Percentiles rank a stretch among this genome's conserved stretches.
These are phyloP conservation scores for Notocelia uddmanniana DNA, from an alignment of 2,888 invertebrate genomes.

Conservation along the genomic window DNA sequence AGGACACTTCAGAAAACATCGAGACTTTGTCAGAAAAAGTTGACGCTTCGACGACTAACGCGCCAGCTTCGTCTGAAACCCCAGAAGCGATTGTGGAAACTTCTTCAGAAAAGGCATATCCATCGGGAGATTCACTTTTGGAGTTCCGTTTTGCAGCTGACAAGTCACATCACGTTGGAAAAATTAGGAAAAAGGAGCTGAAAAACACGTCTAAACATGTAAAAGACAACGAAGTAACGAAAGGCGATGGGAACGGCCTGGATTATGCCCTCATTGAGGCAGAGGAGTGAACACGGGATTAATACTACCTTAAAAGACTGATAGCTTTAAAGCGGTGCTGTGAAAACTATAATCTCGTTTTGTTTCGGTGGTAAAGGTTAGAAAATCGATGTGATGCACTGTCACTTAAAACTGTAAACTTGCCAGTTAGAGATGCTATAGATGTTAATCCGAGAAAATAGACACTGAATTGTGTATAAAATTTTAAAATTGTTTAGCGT, in stretches of 20 bases:
- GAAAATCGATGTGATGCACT: background rate
- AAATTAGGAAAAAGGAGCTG: slow-evolving; percentile 80
- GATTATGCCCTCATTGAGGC: slow-evolving; percentile 69
- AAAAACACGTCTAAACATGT: slow-evolving; percentile 70
- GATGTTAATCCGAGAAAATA: slow-evolving; percentile 25
- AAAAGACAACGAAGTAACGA: slow-evolving; percentile 78
- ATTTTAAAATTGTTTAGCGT: background rate
- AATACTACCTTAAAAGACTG: slow-evolving; percentile 70
- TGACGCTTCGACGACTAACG: slow-evolving; percentile 31
- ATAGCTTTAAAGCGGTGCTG: slow-evolving; percentile 62
- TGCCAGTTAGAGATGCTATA: background rate
- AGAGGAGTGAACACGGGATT: slow-evolving; percentile 63
- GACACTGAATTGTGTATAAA: slow-evolving; percentile 1
- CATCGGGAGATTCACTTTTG: slow-evolving; percentile 57
- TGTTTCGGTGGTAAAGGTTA: slow-evolving; percentile 33
- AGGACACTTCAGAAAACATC: slow-evolving; percentile 45
- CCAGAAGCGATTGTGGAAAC: slow-evolving; percentile 41
- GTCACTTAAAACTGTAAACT: slow-evolving; percentile 8
- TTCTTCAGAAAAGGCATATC: slow-evolving; percentile 47
- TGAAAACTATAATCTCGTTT: slow-evolving; percentile 44
- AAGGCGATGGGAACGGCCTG: slow-evolving; percentile 71
- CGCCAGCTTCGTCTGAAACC: slow-evolving; percentile 3
- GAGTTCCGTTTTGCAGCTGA: slow-evolving; percentile 65
- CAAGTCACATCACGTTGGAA: slow-evolving; percentile 75
- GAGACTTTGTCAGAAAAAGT: slow-evolving; percentile 41